Base-by-base conservation (phyloP, 2,113 vertebrate genomes). In the Hiodon tergisus region DNA sequence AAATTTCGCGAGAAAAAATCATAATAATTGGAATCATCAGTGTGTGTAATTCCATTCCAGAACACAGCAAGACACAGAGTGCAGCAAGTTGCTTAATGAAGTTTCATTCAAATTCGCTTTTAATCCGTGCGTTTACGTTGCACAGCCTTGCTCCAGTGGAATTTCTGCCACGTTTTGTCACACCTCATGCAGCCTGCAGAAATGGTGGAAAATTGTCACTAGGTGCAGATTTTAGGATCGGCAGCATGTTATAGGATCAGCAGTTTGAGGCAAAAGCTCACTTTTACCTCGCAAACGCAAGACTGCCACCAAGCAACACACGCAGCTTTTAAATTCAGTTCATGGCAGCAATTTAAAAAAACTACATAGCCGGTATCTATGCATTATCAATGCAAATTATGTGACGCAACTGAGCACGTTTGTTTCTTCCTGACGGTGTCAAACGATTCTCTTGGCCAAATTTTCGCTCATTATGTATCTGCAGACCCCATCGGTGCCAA, bases 391-490 rank as follows among this genome's bases (percentile, higher is more conserved):
- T 31, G 57, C 11, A 50, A 31, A 13, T 52, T 47, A 61, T 67
- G 73, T 75, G 59, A 53, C 13, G 9, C 69, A 53, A 7, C 17
- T 47, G 14, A 11, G 71, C 66, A 74, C 67, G 7, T 50, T 73
- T 13, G 7, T 14, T 6, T 67, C 54, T 74, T 17, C 46, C 58
- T 55, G 51, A 6, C 3, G 16, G 5, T 70, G 60, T 54, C 16
- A 14, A 16, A n/a, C 5, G 70, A 60, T 59, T 76, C 79, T 78
- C 77, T 76, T 69, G 63, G 74, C 71, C 67, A 83, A 78, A 84
- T 77, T 82, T 77, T 69, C 73, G 53, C 79, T 82, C 78, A 79
- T 79, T 87, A 78, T 72, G 73, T 74, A 70, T 80, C 78, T 79
- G 58, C 71, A 69, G 69, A 53, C 61, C 69, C 67, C 75, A 76